Evolutionary conservation across 2,797 vertebrate species (phyloP).

Genomic region (Danio albolineatus): DNA sequence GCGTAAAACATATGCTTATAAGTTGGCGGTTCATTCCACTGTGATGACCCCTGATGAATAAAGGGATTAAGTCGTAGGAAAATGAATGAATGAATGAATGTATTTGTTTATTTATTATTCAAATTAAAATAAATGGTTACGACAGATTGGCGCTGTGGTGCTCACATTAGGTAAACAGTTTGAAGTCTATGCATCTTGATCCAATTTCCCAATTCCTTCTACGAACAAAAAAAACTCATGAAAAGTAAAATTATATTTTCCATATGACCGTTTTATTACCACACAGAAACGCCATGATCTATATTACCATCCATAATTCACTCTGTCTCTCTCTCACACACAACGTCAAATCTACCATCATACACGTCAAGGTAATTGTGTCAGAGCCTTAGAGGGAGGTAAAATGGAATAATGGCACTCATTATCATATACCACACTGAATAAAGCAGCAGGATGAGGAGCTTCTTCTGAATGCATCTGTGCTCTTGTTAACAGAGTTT

Average conservation of each 20-base stretch:
- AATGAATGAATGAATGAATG: too few species aligned
- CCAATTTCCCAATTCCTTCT: too few species aligned
- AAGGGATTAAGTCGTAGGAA: too few species aligned
- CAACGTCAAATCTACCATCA: slow-evolving; percentile 59
- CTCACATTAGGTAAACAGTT: not conserved
- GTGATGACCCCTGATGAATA: too few species aligned
- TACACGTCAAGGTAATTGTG: slow-evolving; percentile 55
- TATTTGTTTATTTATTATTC: too few species aligned
- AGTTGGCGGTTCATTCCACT: too few species aligned
- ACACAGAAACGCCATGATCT: not conserved
- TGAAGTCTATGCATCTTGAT: not conserved
- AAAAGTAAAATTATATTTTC: slow-evolving; percentile 3
- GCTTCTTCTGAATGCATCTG: slow-evolving; percentile 13
- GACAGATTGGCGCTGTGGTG: not conserved
- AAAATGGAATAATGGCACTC: slow-evolving; percentile 55
- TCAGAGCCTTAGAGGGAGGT: slow-evolving; percentile 58
- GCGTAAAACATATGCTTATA: too few species aligned
- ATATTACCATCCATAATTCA: not conserved
- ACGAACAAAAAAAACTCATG: not conserved
- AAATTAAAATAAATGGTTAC: not conserved
- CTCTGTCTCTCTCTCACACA: not conserved
- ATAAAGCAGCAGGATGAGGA: not conserved
- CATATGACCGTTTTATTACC: not conserved
- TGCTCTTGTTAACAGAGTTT: slow-evolving; percentile 51
- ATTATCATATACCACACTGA: slow-evolving; percentile 43